Evolutionary conservation across 2,113 vertebrate species (phyloP), one percentile per base, ranked within the genome.

Genomic region (Trinectes maculatus): DNA sequence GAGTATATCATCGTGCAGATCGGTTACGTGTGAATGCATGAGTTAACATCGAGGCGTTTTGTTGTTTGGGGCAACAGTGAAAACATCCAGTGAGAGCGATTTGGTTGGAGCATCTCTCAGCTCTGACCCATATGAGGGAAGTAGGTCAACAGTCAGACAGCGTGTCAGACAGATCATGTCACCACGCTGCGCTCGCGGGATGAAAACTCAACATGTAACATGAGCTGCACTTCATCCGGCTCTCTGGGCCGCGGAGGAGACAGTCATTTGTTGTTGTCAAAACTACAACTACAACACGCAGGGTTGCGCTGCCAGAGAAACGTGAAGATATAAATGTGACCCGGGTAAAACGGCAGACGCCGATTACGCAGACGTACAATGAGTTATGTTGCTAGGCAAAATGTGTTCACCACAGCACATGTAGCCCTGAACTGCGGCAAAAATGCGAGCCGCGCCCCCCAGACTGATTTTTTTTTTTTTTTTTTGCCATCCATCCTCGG

Each of bases 391-490:
- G 88, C 87, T 87, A 81, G 88, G 89, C 87, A 87, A 89, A 87
- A 34, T 73, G 7, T 62, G 71, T 79, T 79, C 71, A 76, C 52
- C 55, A 51, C 22, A 68, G 80, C 84, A 91, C 88, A 86, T 85
- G 86, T 79, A 44, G 80, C 74, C 69, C 78, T 66, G 75, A 91
- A 91, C 86, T 91, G 90, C 90, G 89, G 90, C 90, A 91, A 91
- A 91, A 89, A 82, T 74, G 84, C 47, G 89, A 89, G 90, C 90
- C 89, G 89, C 89, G 86, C 90, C 90, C 86, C 88, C 87, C 90
- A 85, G 78, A 84, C 81, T 78, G 86, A 5, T 47, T 52, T 31
- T 36, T 62, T 61, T 75, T 74, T 83, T 74, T 79, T 75, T 68
- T 55, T 58, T 13, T 61, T 80, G 81, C 88, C 83, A 88, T 87